Conservation (phyloP, 2,797 vertebrate genomes). For the Botia almorhae region DNA sequence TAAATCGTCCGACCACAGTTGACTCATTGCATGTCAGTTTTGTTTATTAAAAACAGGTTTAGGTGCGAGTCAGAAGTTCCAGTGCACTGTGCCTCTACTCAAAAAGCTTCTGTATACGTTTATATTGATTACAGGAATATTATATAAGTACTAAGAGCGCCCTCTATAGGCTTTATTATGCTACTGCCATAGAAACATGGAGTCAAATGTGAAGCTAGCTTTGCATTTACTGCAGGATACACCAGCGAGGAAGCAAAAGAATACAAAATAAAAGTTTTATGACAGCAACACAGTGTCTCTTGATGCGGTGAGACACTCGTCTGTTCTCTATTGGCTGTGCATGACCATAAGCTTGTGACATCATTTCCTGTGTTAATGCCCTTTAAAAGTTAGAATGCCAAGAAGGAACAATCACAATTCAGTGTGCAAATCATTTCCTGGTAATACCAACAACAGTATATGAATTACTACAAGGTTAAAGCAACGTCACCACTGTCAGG, state of each 20-base stretch:
- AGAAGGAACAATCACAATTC: not conserved
- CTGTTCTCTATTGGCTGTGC: not conserved
- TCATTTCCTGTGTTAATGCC: not conserved
- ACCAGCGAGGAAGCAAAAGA: not conserved
- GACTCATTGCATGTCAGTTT: slow-evolving; percentile 9
- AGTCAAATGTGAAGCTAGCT: not conserved
- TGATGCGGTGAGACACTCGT: not conserved
- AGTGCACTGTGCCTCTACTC: not conserved
- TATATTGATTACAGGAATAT: not conserved
- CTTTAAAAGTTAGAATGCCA: not conserved
- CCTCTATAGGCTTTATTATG: slow-evolving; percentile 1
- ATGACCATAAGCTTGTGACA: not conserved
- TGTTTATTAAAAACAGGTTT: slow-evolving; percentile 36
- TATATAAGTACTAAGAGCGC: not conserved
- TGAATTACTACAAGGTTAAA: not conserved
- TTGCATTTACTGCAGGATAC: not conserved
- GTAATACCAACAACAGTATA: not conserved
- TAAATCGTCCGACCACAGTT: slow-evolving; percentile 26
- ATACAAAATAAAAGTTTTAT: not conserved
- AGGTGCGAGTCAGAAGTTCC: not conserved
- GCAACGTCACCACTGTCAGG: no score
- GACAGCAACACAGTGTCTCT: not conserved
- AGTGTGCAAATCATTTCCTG: no score
- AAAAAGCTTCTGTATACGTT: not conserved
- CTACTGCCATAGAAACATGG: slow-evolving; percentile 1